Base-by-base conservation (phyloP, 64 coral and sea anemone species). In the Stichodactyla mertensii region DNA sequence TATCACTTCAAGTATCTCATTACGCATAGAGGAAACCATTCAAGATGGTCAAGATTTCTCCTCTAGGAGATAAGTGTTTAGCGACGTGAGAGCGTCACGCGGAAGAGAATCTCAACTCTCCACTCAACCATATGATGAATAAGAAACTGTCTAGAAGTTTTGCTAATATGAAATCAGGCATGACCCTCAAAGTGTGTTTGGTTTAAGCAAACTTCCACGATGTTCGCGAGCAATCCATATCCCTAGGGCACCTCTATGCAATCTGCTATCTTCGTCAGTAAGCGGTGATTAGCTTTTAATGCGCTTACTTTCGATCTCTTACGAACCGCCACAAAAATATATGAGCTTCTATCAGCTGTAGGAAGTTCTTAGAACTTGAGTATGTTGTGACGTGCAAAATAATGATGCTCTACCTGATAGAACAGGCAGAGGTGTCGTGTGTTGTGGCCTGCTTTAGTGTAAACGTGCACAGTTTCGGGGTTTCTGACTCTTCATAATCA, bases 21-120 rank as follows among this genome's bases (percentile, higher is more conserved):
- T 74, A 66, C 62, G 62, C 62, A 66, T 66, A 74, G 23, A 74
- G 24, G 24, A 74, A 31, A 8, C n/a, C 11, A 74, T 28, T 74
- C 24, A 74, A 27, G 69, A 74, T 74, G 8, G 66, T n/a, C 62
- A n/a, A 66, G 62, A 66, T 66, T 66, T 66, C 69, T 74, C 69
- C 27, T 74, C 26, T 4, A 74, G 24, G 22, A 27, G 69, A 74
- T 74, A 74, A 74, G 24, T 45, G 69, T 74, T 14, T 74, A 9
- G 24, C 10, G n/a, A 23, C n/a, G 69, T 74, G 69, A 27, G 24
- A 74, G 4, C n/a, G 7, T 74, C 69, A 31, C 69, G 24, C 69
- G 69, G 6, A 74, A 31, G 11, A 74, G 23, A 28, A 74, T 9
- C 69, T 74, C 11, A 23, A 27, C 4, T 74, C 69, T 8, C 64